Conservation (phyloP, 2,113 vertebrate genomes). For the Catharus fuscescens region DNA sequence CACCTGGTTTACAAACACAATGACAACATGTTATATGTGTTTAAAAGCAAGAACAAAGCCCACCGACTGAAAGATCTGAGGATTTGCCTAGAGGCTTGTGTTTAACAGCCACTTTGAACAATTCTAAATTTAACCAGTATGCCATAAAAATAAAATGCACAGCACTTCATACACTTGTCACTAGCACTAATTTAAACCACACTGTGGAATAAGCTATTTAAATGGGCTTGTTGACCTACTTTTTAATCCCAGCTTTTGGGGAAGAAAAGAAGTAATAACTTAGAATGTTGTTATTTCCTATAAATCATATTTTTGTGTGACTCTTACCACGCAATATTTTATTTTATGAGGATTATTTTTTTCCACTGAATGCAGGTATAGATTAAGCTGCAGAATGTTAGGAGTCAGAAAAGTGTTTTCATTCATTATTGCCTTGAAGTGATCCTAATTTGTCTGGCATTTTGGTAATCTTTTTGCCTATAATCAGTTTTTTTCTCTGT, state of each 20-base stretch:
- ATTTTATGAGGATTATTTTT: slow-evolving; percentile 2
- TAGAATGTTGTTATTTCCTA: slow-evolving; percentile 49
- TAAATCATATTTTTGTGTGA: slow-evolving; percentile 53
- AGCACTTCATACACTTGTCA: slow-evolving; percentile 46
- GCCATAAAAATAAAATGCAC: slow-evolving; percentile 25
- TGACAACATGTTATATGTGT: background rate
- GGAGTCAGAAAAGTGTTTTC: slow-evolving; percentile 26
- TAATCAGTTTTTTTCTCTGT: background rate
- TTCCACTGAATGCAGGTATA: background rate
- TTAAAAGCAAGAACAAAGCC: slow-evolving; percentile 3
- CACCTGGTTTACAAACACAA: background rate
- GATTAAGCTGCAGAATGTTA: slow-evolving; percentile 14
- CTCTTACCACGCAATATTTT: slow-evolving; percentile 12
- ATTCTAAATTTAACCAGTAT: slow-evolving; percentile 58
- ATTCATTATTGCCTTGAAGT: background rate
- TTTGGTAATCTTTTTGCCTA: slow-evolving; percentile 37
- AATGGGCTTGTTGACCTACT: slow-evolving; percentile 66
- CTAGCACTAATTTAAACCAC: slow-evolving; percentile 48
- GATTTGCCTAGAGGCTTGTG: slow-evolving; percentile 9
- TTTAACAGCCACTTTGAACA: slow-evolving; percentile 52
- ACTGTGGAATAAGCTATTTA: slow-evolving; percentile 61
- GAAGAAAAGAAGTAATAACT: slow-evolving; percentile 31
- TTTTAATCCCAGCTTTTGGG: slow-evolving; percentile 54
- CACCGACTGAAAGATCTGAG: slow-evolving; percentile 20
- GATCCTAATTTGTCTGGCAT: slow-evolving; percentile 10